Conservation (phyloP, 2,888 invertebrate genomes). For the Caenorhabditis sp. region DNA sequence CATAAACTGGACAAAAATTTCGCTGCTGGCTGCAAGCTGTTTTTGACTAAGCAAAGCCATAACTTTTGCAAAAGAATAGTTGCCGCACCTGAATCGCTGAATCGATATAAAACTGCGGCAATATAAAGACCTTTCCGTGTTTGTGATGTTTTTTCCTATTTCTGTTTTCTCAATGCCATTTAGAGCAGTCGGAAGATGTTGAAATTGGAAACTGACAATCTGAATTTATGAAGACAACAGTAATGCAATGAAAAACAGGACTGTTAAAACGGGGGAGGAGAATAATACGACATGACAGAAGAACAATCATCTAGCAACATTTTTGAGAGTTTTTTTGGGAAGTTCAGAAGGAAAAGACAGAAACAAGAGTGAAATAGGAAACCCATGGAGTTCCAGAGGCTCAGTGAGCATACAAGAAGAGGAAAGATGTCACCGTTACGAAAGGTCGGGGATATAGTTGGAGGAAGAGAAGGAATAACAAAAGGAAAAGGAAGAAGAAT, state of each 20-base stretch:
- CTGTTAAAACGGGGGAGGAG: conserved; percentile 54
- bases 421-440: conserved; percentile 50
- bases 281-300: conserved; percentile 16
- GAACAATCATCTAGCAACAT: conserved; percentile 3
- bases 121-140: neutral
- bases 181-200: neutral
- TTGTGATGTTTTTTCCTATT: neutral
- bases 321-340: conserved; percentile 8
- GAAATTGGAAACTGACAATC: neutral
- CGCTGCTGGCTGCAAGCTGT: too few species aligned
- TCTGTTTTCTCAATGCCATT: neutral
- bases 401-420: conserved; percentile 46
- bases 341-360: neutral
- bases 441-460: conserved; percentile 31
- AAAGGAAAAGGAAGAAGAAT: neutral
- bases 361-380: conserved; percentile 45
- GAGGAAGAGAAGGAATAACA: neutral
- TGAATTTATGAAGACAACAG: conserved; percentile 42
- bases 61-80: neutral
- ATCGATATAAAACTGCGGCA: conserved; percentile 7
- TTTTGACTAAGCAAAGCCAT: too few species aligned
- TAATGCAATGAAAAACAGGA: conserved; percentile 35
- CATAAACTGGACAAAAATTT: too few species aligned
- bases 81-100: neutral
- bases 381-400: conserved; percentile 53